A percentile compares a stretch with the other conserved stretches of the same genome.
These are phyloP conservation scores for Anorthoa munda DNA, from an alignment of 2,888 invertebrate species.

Conservation along the genomic window DNA sequence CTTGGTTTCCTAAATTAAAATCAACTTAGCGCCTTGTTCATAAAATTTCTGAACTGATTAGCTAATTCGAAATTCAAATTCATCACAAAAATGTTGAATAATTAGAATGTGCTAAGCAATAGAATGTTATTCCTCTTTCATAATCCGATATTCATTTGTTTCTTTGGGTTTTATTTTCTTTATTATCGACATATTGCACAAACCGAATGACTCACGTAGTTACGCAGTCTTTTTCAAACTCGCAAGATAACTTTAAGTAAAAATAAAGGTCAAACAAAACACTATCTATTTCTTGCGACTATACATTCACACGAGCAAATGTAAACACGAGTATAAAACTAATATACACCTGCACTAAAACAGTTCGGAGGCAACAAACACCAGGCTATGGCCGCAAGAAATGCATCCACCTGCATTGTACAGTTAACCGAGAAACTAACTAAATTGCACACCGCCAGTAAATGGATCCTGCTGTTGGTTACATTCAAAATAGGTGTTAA, in stretches of 20 bases:
- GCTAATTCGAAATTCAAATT: no score
- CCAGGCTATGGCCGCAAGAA: constrained; percentile 52
- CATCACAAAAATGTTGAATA: no score
- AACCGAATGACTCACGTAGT: not conserved
- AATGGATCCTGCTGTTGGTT: constrained; percentile 44
- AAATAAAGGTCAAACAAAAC: not conserved
- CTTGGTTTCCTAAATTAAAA: no score
- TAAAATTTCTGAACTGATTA: no score
- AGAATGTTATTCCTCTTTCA: no score
- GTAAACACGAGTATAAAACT: constrained; percentile 33
- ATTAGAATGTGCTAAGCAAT: no score
- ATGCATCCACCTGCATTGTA: constrained; percentile 64
- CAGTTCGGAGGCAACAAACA: constrained; percentile 47
- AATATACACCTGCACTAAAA: constrained; percentile 39
- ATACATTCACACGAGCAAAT: constrained; percentile 1
- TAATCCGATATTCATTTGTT: no score
- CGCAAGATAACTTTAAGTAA: not conserved
- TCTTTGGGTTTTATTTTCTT: no score
- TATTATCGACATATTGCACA: no score
- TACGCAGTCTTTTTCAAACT: no score
- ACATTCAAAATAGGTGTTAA: constrained; percentile 33
- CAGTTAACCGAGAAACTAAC: constrained; percentile 62
- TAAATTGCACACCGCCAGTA: constrained; percentile 39
- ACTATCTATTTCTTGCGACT: constrained; percentile 7
- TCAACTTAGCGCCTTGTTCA: no score